Evolutionary conservation across 2,797 vertebrate genomes (phyloP), one percentile per base, ranked within the genome.

Genomic region (Taenioides sp.): DNA sequence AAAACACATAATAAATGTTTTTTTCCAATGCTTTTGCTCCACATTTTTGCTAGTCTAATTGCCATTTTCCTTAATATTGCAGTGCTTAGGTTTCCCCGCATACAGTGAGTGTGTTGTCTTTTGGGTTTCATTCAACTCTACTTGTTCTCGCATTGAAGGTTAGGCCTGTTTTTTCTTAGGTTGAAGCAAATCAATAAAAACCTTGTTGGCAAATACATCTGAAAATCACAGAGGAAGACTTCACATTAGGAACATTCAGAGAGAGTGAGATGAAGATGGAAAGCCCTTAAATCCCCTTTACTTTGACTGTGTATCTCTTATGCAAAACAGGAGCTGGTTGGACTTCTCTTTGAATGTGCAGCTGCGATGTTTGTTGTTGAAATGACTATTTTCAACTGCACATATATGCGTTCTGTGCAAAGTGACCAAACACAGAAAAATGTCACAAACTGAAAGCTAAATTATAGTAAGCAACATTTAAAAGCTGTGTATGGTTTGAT

Each of bases 401-500:
- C 9, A 22, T 3, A 5, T 64, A 1, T 55, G 58, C 37, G 68
- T 49, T 55, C 11, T 55, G 64, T 68, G 34, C 25, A 75, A 79
- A 75, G 65, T 68, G 76, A 73, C 69, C 52, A 40, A 65, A 27
- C 63, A 65, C 43, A 0, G 67, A 62, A 58, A 59, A 65, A 5
- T 40, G n/a, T 0, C 47, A 77, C 25, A 20, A 22, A 12, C 0
- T 57, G 78, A 81, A 34, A 76, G 69, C 60, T 75, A 74, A 82
- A 84, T 74, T 73, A 67, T 60, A 81, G 70, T 7, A 60, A 66
- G 57, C 71, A 4, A 57, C 74, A 2, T 81, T 78, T 76, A 78
- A 82, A 23, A 80, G 84, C 75, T 55, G 0, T 69, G 80, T 73
- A 34, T 78, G 70, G 69, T 63, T 67, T 82, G 80, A 82, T 84